Conservation (phyloP, 2,113 vertebrate species). For the Thunnus maccoyii region DNA sequence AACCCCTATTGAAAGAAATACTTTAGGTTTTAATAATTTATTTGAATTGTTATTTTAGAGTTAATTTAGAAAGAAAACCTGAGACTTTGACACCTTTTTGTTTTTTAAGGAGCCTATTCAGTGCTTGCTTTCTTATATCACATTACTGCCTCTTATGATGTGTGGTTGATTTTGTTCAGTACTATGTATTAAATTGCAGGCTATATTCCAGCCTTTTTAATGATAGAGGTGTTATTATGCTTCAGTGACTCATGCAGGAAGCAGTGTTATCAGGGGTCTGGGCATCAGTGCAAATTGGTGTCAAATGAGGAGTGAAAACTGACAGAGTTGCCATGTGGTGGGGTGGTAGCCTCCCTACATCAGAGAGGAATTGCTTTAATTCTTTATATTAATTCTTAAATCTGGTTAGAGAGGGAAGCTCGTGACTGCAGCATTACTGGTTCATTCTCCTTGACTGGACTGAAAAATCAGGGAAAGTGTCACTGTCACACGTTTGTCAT, state of each 20-base stretch:
- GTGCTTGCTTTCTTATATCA: not conserved
- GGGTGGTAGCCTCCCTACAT: not conserved
- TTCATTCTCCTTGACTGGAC: not conserved
- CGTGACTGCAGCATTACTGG: not conserved
- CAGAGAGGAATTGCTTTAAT: not conserved
- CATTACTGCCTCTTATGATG: not conserved
- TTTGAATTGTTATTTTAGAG: too few species aligned
- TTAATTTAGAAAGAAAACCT: too few species aligned
- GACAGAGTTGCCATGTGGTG: not conserved
- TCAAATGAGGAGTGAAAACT: not conserved
- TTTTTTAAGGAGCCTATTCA: not conserved
- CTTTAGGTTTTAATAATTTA: too few species aligned
- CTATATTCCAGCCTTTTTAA: too few species aligned
- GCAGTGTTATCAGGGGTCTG: not conserved
- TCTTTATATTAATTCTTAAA: not conserved
- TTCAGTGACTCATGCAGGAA: not conserved
- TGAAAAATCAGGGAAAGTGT: not conserved
- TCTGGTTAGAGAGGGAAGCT: not conserved
- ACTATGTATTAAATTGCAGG: not conserved
- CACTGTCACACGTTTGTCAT: constrained; percentile 4
- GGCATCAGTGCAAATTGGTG: not conserved
- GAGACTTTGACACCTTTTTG: too few species aligned
- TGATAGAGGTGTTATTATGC: not conserved
- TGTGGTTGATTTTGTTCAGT: not conserved
- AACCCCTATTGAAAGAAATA: too few species aligned